A percentile compares a stretch with the other conserved stretches of the same genome.
These are phyloP conservation scores for Ectropis crepuscularia DNA, from an alignment of 2,888 invertebrate species.

Conservation along the genomic window DNA sequence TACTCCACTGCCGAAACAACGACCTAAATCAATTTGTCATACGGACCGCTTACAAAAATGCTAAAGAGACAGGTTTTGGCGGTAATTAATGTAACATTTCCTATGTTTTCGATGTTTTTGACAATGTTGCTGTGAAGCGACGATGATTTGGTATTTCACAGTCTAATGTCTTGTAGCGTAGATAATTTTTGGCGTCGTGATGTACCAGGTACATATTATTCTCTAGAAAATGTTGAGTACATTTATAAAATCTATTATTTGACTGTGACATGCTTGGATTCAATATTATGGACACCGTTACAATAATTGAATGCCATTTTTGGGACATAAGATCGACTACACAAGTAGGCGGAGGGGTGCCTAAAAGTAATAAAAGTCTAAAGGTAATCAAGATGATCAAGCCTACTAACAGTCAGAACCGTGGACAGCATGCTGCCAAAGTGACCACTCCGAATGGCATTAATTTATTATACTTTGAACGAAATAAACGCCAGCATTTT, in stretches of 20 bases:
- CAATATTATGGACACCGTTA: no score
- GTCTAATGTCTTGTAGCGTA: background rate
- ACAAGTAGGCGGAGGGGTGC: no score
- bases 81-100: constrained; percentile 32
- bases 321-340: no score
- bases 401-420: no score
- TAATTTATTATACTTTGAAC: background rate
- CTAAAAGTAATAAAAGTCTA: no score
- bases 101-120: constrained; percentile 27
- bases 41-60: constrained; percentile 29
- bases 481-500: no score
- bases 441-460: no score
- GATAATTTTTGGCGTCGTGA: constrained; percentile 5
- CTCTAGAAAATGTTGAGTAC: background rate
- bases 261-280: no score
- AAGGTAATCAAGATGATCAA: no score
- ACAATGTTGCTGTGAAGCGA: constrained; percentile 23
- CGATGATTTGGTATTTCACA: constrained; percentile 15
- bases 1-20: constrained; percentile 31
- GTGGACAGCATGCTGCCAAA: no score
- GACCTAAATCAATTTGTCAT: constrained; percentile 42
- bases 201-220: background rate
- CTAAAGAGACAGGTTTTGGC: constrained; percentile 27
- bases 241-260: no score
- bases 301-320: no score